A percentile compares a stretch with the other conserved stretches of the same genome.
These are phyloP conservation scores for Zaprionus capensis DNA, from an alignment of 1,140 invertebrate species.

Conservation along the genomic window DNA sequence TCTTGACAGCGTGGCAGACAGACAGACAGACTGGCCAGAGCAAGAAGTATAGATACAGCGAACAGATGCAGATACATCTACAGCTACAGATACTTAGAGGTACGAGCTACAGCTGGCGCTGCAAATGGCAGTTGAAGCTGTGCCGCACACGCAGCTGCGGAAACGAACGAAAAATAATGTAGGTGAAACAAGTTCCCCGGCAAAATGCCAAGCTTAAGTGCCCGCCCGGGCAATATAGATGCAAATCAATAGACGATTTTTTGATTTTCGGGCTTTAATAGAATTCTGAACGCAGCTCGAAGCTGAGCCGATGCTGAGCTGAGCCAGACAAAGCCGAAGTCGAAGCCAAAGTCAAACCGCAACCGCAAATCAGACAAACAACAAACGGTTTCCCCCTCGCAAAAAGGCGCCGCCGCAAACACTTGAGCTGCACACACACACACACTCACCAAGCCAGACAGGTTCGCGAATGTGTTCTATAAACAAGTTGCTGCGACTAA, in stretches of 20 bases:
- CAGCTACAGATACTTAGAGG: background rate
- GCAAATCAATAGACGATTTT: slow-evolving; percentile 76
- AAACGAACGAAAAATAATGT: slow-evolving; percentile 74
- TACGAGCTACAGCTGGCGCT: background rate
- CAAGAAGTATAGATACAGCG: slow-evolving; percentile 31
- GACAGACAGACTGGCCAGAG: background rate
- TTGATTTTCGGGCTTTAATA: slow-evolving; percentile 61
- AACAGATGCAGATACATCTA: background rate
- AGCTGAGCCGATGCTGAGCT: background rate
- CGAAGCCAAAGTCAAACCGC: slow-evolving; percentile 32
- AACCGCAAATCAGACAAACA: slow-evolving; percentile 77
- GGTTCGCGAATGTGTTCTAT: slow-evolving; percentile 24
- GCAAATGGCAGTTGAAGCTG: slow-evolving; percentile 3
- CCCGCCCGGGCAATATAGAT: slow-evolving; percentile 62
- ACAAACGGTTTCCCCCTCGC: slow-evolving; percentile 38
- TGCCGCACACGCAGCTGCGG: slow-evolving; percentile 76
- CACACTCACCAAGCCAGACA: background rate
- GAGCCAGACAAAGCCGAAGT: slow-evolving; percentile 26
- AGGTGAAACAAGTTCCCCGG: slow-evolving; percentile 77
- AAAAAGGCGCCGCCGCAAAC: slow-evolving; percentile 72
- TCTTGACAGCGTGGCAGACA: slow-evolving; percentile 4
- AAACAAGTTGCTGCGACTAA: slow-evolving; percentile 60
- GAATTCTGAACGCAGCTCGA: slow-evolving; percentile 58
- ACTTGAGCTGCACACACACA: slow-evolving; percentile 22
- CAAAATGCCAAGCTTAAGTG: slow-evolving; percentile 70